phyloP scores from a whole-genome alignment of 1,140 invertebrate genomes.

The Calosoma granatense region DNA sequence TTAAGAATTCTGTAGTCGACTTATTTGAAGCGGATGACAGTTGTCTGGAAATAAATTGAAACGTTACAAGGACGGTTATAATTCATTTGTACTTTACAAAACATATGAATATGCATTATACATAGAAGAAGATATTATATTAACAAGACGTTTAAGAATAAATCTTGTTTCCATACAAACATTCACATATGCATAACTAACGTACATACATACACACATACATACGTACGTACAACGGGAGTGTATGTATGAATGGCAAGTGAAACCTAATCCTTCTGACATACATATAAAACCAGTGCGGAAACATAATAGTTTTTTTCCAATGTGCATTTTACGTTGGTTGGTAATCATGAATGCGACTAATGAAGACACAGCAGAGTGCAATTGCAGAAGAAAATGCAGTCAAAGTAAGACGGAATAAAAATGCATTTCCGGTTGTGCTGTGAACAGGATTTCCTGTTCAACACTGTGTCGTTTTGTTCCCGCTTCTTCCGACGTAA shows the following conservation, averaged over 20 bases:
- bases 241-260: too few species aligned
- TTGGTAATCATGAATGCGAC: background rate
- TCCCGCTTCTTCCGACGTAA: too few species aligned
- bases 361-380: background rate
- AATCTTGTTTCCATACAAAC: background rate
- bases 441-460: background rate
- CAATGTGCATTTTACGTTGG: background rate
- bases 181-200: background rate
- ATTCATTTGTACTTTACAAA: too few species aligned
- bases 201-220: background rate
- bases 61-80: too few species aligned
- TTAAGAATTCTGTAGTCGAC: too few species aligned
- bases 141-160: too few species aligned
- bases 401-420: background rate
- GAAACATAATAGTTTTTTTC: too few species aligned
- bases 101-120: too few species aligned
- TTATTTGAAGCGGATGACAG: too few species aligned
- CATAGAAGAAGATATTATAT: too few species aligned
- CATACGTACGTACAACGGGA: background rate
- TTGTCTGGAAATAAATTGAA: too few species aligned
- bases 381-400: background rate
- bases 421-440: background rate
- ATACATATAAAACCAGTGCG: background rate
- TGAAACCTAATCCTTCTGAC: too few species aligned
- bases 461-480: background rate